Evolutionary conservation across 1,140 invertebrate species (phyloP).

Genomic region (Adoxophyes honmai): DNA sequence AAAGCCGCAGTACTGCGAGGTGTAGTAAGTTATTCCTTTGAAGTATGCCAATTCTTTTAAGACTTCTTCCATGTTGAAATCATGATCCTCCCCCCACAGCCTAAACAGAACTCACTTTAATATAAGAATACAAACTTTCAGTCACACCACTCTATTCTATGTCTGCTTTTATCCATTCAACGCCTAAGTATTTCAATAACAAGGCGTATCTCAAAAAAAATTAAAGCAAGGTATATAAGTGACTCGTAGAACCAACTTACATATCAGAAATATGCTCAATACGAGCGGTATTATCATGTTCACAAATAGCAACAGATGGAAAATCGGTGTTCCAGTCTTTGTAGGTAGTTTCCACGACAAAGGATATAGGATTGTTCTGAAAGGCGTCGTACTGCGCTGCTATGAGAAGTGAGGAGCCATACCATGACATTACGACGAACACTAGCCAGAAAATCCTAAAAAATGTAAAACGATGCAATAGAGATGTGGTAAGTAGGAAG

Average conservation of each 20-base stretch:
- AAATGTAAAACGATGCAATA: slow-evolving; percentile 14
- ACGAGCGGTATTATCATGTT: slow-evolving; percentile 79
- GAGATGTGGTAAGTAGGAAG: too few species aligned
- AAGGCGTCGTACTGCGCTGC: slow-evolving; percentile 78
- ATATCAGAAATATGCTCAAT: slow-evolving; percentile 79
- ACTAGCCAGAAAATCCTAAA: slow-evolving; percentile 81
- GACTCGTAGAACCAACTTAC: slow-evolving; percentile 45
- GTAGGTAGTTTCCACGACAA: slow-evolving; percentile 84
- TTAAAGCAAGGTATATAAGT: not conserved
- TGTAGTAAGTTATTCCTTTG: slow-evolving; percentile 81
- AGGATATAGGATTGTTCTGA: slow-evolving; percentile 80
- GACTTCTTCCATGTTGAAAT: slow-evolving; percentile 83
- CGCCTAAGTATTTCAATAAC: too few species aligned
- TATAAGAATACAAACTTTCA: not conserved
- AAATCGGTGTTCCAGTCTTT: slow-evolving; percentile 84
- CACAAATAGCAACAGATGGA: slow-evolving; percentile 81
- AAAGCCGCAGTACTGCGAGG: slow-evolving; percentile 79
- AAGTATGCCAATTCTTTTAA: slow-evolving; percentile 83
- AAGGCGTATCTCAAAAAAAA: too few species aligned
- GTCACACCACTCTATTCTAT: too few species aligned
- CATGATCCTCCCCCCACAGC: slow-evolving; percentile 80
- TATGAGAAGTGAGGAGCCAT: slow-evolving; percentile 79
- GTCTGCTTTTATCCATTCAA: too few species aligned
- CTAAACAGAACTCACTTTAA: slow-evolving; percentile 46
- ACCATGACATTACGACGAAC: slow-evolving; percentile 80